phyloP scores from a whole-genome alignment of 2,888 invertebrate species.

The Troglohyphantes excavatus region DNA sequence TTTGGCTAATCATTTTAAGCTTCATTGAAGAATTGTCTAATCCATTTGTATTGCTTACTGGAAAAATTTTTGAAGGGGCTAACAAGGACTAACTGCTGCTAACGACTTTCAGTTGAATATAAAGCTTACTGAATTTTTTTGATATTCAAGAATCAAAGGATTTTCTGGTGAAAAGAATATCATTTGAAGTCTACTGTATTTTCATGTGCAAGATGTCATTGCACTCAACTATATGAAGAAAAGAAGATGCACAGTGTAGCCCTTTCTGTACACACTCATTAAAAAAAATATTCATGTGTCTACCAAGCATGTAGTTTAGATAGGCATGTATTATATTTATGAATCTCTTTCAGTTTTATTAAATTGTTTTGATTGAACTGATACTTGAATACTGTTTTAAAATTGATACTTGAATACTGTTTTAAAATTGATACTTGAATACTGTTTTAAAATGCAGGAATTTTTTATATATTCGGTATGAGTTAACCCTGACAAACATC shows the following conservation, averaged over 20 bases:
- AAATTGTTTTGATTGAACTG: too few relatives aligned
- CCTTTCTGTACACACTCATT: conserved; percentile 7
- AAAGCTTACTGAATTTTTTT: conserved; percentile 49
- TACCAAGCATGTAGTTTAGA: conserved; percentile 33
- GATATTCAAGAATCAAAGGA: conserved; percentile 51
- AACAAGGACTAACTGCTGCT: conserved; percentile 65
- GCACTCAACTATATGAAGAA: conserved; percentile 3
- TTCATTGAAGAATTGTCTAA: conserved; percentile 40
- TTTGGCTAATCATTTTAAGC: conserved; percentile 33
- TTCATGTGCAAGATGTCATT: conserved; percentile 5
- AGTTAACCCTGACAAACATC: too few relatives aligned
- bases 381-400: too few relatives aligned
- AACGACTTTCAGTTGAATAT: neutral
- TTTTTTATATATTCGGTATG: too few relatives aligned
- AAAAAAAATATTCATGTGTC: neutral
- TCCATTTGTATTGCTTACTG: conserved; percentile 37
- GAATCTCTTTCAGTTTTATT: conserved; percentile 11
- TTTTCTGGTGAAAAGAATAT: neutral
- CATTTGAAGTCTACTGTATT: neutral
- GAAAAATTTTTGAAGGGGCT: conserved; percentile 36
- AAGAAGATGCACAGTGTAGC: conserved; percentile 3
- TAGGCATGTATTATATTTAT: conserved; percentile 48
- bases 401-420: too few relatives aligned
- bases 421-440: too few relatives aligned
- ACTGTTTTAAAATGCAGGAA: too few relatives aligned